These are phyloP conservation scores for Mantis religiosa DNA, from an alignment of 2,888 invertebrate species.

Conservation along the genomic window DNA sequence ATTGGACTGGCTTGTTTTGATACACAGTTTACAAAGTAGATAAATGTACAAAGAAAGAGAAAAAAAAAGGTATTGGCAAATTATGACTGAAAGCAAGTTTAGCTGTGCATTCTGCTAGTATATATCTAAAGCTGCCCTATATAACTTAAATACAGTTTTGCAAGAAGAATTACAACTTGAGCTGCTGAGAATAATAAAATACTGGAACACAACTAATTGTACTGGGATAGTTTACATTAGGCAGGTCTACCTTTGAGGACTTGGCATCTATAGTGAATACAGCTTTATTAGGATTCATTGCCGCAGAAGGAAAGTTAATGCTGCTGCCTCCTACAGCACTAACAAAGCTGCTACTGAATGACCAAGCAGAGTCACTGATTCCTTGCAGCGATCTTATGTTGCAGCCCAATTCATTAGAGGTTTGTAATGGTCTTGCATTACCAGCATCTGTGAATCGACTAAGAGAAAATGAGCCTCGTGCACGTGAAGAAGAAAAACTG, in stretches of 20 bases:
- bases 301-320: slow-evolving; percentile 43
- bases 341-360: slow-evolving; percentile 33
- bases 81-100: too few relatives aligned
- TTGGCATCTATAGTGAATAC: slow-evolving; percentile 63
- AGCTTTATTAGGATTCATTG: slow-evolving; percentile 63
- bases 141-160: too few relatives aligned
- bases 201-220: too few relatives aligned
- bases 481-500: slow-evolving; percentile 39
- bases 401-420: slow-evolving; percentile 13
- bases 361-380: slow-evolving; percentile 35
- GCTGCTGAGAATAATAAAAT: too few relatives aligned
- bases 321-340: slow-evolving; percentile 25
- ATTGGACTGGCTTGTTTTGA: too few relatives aligned
- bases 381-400: slow-evolving; percentile 21
- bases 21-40: too few relatives aligned
- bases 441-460: slow-evolving; percentile 39
- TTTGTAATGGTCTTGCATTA: slow-evolving; percentile 33
- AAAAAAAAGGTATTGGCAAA: too few relatives aligned
- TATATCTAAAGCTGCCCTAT: too few relatives aligned
- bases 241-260: slow-evolving; percentile 52
- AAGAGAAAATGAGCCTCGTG: slow-evolving; percentile 27
- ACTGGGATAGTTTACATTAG: not conserved
- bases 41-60: too few relatives aligned
- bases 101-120: too few relatives aligned
- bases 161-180: too few relatives aligned